phyloP scores from a whole-genome alignment of 2,797 vertebrate genomes.

The Mus minutoides region DNA sequence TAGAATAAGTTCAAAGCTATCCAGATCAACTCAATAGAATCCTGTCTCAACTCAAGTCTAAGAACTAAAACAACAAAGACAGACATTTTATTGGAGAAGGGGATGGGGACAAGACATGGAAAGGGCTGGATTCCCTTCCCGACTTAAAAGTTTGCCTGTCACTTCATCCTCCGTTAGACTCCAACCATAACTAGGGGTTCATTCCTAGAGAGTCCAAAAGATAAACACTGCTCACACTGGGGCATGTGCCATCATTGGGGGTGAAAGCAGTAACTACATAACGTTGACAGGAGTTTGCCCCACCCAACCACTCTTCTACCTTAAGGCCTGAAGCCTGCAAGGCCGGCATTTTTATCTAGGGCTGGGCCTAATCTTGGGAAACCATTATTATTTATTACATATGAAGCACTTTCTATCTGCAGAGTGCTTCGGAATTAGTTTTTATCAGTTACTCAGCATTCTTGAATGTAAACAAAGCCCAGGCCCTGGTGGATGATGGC shows the following conservation, averaged over 20 bases:
- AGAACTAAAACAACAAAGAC: neutral
- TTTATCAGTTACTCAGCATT: conserved; percentile 78
- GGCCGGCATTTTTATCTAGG: conserved; percentile 41
- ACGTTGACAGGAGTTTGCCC: neutral
- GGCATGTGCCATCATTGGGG: neutral
- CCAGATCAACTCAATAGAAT: neutral
- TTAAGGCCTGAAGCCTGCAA: neutral
- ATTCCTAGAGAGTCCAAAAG: neutral
- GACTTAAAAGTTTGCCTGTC: neutral
- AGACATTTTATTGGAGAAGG: neutral
- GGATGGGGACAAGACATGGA: neutral
- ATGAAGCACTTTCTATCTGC: conserved; percentile 75
- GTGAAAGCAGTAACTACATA: neutral
- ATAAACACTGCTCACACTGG: neutral
- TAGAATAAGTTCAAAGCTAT: neutral
- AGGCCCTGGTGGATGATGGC: neutral
- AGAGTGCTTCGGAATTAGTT: conserved; percentile 70
- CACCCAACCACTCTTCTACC: neutral
- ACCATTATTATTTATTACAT: conserved; percentile 75
- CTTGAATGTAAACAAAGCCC: conserved; percentile 67
- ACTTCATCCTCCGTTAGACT: neutral
- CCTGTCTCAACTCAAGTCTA: neutral
- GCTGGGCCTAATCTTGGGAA: conserved; percentile 57
- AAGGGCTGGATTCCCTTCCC: neutral
- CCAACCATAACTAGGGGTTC: neutral